phyloP scores from a whole-genome alignment of 2,797 vertebrate genomes.

The Gouania willdenowi region DNA sequence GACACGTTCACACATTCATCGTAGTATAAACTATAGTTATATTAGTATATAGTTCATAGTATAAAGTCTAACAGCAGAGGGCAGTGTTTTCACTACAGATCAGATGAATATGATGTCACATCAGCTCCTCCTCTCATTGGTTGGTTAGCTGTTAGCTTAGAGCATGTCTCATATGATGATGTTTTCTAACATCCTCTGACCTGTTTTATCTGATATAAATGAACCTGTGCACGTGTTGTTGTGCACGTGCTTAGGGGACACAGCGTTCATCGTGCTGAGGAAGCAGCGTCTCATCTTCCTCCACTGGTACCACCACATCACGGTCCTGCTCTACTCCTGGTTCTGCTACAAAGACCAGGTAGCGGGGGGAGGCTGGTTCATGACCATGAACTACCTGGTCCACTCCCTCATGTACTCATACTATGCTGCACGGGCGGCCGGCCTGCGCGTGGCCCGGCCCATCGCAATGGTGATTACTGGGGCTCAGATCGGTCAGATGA shows the following conservation, averaged over 20 bases:
- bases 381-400: constrained; percentile 99
- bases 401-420: constrained; percentile 99
- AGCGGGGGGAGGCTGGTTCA: constrained; percentile 97
- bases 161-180: too few species aligned
- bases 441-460: constrained; percentile 93
- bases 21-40: too few species aligned
- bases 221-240: too few species aligned
- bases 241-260: constrained; percentile 97
- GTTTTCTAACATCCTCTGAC: too few species aligned
- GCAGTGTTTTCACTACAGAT: too few species aligned
- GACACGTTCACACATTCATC: constrained; percentile 27
- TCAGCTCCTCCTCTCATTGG: constrained; percentile 13
- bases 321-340: constrained; percentile 98
- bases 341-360: constrained; percentile 99
- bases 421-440: constrained; percentile 90
- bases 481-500: constrained; percentile 98
- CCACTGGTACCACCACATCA: constrained; percentile 99
- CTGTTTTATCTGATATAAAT: too few species aligned
- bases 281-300: constrained; percentile 99
- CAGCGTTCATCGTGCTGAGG: constrained; percentile 95
- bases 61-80: too few species aligned
- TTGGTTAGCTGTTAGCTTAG: too few species aligned
- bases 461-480: constrained; percentile 99
- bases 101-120: too few species aligned
- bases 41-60: too few species aligned